A percentile compares a stretch with the other conserved stretches of the same genome.
phyloP scores from a whole-genome alignment of 2,888 invertebrate genomes.

The Catocala sponsa region DNA sequence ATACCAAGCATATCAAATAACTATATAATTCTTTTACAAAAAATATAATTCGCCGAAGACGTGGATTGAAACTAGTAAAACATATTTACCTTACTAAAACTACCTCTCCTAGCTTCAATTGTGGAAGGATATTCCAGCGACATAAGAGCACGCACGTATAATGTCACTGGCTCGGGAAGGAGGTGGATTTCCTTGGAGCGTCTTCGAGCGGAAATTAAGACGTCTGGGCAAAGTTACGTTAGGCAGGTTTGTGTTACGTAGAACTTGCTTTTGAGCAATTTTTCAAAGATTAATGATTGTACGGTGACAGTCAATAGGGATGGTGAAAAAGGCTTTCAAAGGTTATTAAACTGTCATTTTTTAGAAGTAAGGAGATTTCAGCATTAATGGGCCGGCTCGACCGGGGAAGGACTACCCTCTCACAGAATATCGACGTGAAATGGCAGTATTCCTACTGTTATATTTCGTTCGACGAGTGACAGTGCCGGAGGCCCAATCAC shows the following conservation, averaged over 20 bases:
- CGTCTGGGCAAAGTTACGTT: constrained; percentile 47
- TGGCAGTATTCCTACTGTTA: no score
- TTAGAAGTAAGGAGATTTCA: no score
- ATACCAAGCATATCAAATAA: no score
- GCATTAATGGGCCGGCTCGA: no score
- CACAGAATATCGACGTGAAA: no score
- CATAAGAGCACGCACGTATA: constrained; percentile 31
- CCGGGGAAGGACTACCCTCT: no score
- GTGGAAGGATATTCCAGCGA: constrained; percentile 38
- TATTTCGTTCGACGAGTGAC: no score
- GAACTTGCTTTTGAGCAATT: constrained; percentile 23
- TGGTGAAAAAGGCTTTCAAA: constrained; percentile 5
- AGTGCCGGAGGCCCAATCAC: no score
- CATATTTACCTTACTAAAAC: background rate
- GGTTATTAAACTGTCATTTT: background rate
- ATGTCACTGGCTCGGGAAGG: constrained; percentile 41
- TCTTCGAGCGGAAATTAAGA: constrained; percentile 57
- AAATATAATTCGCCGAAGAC: no score
- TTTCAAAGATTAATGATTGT: constrained; percentile 37
- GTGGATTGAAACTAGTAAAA: no score
- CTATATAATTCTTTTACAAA: no score
- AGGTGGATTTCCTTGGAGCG: constrained; percentile 50
- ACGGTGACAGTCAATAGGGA: constrained; percentile 26
- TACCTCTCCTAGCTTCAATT: constrained; percentile 8
- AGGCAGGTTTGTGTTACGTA: constrained; percentile 19